Conservation (phyloP, 2,113 vertebrate genomes). For the Felis chaus region DNA sequence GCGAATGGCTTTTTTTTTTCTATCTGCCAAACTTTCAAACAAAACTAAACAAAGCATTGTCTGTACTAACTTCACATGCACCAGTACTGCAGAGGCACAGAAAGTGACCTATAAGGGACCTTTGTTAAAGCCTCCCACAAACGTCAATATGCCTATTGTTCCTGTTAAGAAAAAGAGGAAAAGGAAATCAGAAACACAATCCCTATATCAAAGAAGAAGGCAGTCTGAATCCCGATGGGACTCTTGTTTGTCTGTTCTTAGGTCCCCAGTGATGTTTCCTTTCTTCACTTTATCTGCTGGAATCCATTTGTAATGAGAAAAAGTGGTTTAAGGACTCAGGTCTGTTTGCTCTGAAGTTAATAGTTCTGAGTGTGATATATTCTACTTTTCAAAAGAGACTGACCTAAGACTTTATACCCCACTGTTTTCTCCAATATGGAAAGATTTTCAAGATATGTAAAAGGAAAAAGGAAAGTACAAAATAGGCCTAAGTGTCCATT, state of each 20-base stretch:
- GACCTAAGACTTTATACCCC: constrained; percentile 40
- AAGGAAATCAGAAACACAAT: constrained; percentile 26
- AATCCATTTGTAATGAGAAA: constrained; percentile 56
- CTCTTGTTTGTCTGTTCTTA: constrained; percentile 7
- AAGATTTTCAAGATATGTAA: constrained; percentile 56
- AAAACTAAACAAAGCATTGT: constrained; percentile 16
- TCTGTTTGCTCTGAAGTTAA: constrained; percentile 59
- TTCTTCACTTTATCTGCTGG: constrained; percentile 22
- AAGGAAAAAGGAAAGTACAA: constrained; percentile 29
- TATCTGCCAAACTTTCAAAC: background rate
- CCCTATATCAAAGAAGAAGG: background rate
- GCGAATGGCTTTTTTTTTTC: background rate
- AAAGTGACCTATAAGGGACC: background rate
- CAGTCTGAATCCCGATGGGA: background rate
- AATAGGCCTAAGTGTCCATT: background rate
- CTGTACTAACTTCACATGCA: background rate
- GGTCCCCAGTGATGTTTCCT: background rate
- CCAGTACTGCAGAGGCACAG: background rate
- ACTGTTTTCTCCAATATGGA: constrained; percentile 50
- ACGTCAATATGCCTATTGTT: background rate
- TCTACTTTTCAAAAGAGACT: constrained; percentile 46
- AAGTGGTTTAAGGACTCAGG: constrained; percentile 33
- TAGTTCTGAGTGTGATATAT: constrained; percentile 42
- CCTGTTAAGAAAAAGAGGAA: background rate
- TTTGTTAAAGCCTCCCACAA: background rate